Base-by-base conservation (phyloP, 2,888 invertebrate genomes). In the Acleris emargana region DNA sequence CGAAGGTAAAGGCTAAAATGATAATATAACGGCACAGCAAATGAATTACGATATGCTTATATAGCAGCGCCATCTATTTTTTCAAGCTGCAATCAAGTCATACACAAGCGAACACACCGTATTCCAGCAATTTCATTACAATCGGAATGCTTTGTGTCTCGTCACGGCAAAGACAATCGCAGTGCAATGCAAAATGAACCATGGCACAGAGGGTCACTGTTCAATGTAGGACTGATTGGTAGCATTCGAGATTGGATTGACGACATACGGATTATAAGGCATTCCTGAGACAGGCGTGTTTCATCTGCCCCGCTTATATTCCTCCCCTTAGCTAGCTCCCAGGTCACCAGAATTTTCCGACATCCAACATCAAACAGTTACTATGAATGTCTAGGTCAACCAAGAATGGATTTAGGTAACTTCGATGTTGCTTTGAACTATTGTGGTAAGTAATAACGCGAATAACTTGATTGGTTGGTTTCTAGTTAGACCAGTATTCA, bases 221-320 rank as follows among this genome's bases (percentile, higher is more conserved):
- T n/a, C 7, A 50, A 42, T 38, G 1, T 38, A 13, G 49, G 16
- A 16, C n/a, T 17, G 17, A 45, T 45, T 45, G 45, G 38, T 11
- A 38, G 38, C 5, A n/a, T n/a, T 55, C 43, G 45, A 47, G 43
- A 45, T 63, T 63, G 62, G 17, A 63, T 63, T 18, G 42, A 18
- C 62, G 55, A 62, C 62, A 62, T 49, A 62, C 38, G 53, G 50
- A 64, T 64, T 49, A 50, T 54, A 64, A 60, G 54, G 59, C 54
- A 64, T 64, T 55, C 55, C 59, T 60, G 38, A 60, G 64, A 64
- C 54, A 60, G 49, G 25, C 59, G 42, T 47, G 54, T 54, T 62
- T 32, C 53, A 55, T 55, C 45, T 45, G 17, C 17, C 16, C 43
- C 6, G 45, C 9, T 13, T 13, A 9, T 38, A 38, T 38, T 38